These are phyloP conservation scores for Lucilia sericata DNA, from an alignment of 1,140 invertebrate species.

Conservation along the genomic window DNA sequence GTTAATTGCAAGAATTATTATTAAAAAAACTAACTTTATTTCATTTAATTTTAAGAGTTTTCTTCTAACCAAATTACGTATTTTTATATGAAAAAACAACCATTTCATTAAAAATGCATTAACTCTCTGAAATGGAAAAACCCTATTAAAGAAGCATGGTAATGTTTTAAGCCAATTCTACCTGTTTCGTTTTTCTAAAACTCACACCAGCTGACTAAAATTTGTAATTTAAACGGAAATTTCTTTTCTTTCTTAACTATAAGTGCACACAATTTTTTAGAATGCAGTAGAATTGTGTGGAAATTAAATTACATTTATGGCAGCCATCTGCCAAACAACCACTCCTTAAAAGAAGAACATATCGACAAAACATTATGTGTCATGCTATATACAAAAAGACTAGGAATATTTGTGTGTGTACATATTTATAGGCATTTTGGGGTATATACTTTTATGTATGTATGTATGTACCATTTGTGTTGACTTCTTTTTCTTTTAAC, in stretches of 20 bases:
- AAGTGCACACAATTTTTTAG: background rate
- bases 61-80: too few relatives aligned
- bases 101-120: too few relatives aligned
- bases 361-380: constrained; percentile 9
- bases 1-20: too few relatives aligned
- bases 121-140: too few relatives aligned
- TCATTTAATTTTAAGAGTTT: too few relatives aligned
- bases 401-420: background rate
- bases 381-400: background rate
- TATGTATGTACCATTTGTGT: background rate
- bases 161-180: too few relatives aligned
- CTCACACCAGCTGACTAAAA: too few relatives aligned
- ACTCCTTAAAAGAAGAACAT: background rate
- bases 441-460: background rate
- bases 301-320: background rate
- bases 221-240: too few relatives aligned
- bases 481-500: background rate
- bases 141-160: too few relatives aligned
- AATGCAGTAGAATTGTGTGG: background rate
- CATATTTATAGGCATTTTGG: background rate
- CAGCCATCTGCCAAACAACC: background rate
- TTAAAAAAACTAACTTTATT: too few relatives aligned
- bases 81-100: too few relatives aligned
- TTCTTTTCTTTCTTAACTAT: background rate
- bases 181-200: too few relatives aligned